Conservation (phyloP, 2,888 invertebrate genomes). For the Chymomyza procnemis region DNA sequence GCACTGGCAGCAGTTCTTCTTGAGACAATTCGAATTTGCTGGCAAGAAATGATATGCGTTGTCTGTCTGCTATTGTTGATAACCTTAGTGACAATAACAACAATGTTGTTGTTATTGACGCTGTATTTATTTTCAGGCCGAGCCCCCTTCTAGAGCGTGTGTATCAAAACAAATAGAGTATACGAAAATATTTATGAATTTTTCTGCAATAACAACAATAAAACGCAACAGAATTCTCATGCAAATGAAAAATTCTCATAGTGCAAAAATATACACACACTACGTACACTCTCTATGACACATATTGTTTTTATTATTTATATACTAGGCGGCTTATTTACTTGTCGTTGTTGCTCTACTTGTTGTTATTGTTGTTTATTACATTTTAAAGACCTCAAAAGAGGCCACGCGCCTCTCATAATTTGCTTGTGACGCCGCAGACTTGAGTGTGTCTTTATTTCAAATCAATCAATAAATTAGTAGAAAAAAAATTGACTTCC, state of each 20-base stretch:
- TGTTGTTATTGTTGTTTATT: neutral
- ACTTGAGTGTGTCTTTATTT: slow-evolving; percentile 2
- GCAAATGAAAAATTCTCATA: neutral
- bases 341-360: too few species aligned
- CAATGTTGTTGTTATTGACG: slow-evolving; percentile 31
- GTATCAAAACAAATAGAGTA: slow-evolving; percentile 12
- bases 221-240: neutral
- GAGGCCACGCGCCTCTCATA: slow-evolving; percentile 7
- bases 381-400: neutral
- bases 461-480: slow-evolving; percentile 25
- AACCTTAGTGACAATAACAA: slow-evolving; percentile 44
- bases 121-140: slow-evolving; percentile 41
- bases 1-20: neutral
- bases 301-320: neutral
- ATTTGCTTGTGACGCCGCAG: slow-evolving; percentile 7
- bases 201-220: slow-evolving; percentile 14
- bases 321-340: neutral
- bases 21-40: slow-evolving; percentile 2
- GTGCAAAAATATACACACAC: neutral
- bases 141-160: slow-evolving; percentile 50
- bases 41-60: neutral
- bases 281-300: neutral
- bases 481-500: neutral
- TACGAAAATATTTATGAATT: slow-evolving; percentile 21
- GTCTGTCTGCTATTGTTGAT: slow-evolving; percentile 31